Conservation (phyloP, 2,113 vertebrate species). For the Platycercus adscitus region DNA sequence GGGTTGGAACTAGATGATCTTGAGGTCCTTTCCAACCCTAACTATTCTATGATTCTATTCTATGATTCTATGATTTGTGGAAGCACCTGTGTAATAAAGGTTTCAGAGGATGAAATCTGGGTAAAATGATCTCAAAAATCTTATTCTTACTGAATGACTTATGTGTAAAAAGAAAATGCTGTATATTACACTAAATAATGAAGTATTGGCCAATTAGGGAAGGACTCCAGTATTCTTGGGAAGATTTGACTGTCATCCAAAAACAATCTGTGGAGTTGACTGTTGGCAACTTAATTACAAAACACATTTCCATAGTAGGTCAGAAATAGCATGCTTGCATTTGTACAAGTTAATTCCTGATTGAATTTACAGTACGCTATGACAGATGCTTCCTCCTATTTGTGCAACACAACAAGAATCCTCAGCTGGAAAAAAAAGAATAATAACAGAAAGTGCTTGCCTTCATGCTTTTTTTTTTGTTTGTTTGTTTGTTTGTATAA, state of each 20-base stretch:
- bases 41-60: too few species aligned
- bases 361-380: not conserved
- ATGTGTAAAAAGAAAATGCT: not conserved
- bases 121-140: not conserved
- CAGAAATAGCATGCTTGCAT: conserved; percentile 32
- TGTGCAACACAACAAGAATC: not conserved
- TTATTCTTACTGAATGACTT: not conserved
- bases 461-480: not conserved
- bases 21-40: too few species aligned
- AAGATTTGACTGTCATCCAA: not conserved
- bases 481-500: not conserved
- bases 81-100: not conserved
- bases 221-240: not conserved
- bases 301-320: not conserved
- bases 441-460: not conserved
- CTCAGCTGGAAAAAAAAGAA: not conserved
- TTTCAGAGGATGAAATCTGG: not conserved
- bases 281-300: not conserved
- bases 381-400: conserved; percentile 43
- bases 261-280: not conserved
- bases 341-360: not conserved
- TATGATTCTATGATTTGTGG: too few species aligned
- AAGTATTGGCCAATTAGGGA: not conserved
- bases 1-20: too few species aligned
- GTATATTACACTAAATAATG: not conserved